A percentile compares a stretch with the other conserved stretches of the same genome.
phyloP scores from a whole-genome alignment of 1,140 invertebrate species.

The Venustaconcha ellipsiformis region DNA sequence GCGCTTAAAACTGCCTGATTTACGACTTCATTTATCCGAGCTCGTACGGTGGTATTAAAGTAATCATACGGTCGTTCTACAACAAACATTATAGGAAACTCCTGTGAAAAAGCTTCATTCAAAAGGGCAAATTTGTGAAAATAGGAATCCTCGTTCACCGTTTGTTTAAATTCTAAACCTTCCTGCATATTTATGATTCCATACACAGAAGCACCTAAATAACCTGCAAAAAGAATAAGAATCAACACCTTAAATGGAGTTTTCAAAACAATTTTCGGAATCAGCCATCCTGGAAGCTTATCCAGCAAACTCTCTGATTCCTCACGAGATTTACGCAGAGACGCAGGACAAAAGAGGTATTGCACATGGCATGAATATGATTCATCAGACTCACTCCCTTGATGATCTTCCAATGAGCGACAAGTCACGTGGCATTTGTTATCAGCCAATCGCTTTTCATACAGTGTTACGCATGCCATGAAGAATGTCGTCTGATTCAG shows the following conservation, averaged over 20 bases:
- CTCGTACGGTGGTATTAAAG: slow-evolving; percentile 1
- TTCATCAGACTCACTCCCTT: slow-evolving; percentile 28
- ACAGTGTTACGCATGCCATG: slow-evolving; percentile 88
- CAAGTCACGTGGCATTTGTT: slow-evolving; percentile 87
- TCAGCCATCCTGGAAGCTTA: slow-evolving; percentile 22
- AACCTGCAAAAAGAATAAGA: slow-evolving; percentile 83
- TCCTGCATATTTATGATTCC: slow-evolving; percentile 83
- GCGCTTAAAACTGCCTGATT: not conserved
- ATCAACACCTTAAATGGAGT: slow-evolving; percentile 76
- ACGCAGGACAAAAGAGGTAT: slow-evolving; percentile 33
- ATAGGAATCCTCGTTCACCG: slow-evolving; percentile 65
- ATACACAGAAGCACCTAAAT: slow-evolving; percentile 88
- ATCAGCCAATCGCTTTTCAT: slow-evolving; percentile 86
- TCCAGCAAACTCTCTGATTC: slow-evolving; percentile 43
- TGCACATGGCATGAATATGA: slow-evolving; percentile 15
- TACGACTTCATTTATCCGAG: not conserved
- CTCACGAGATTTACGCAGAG: slow-evolving; percentile 12
- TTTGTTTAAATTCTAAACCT: slow-evolving; percentile 79
- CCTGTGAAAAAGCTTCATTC: not conserved
- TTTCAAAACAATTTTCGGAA: slow-evolving; percentile 53
- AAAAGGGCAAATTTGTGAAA: slow-evolving; percentile 27
- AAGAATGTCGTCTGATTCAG: slow-evolving; percentile 97
- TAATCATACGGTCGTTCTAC: slow-evolving; percentile 11
- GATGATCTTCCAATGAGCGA: slow-evolving; percentile 20
- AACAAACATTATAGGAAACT: slow-evolving; percentile 12